phyloP scores from a whole-genome alignment of 1,140 invertebrate species.

The Callitettix versicolor region DNA sequence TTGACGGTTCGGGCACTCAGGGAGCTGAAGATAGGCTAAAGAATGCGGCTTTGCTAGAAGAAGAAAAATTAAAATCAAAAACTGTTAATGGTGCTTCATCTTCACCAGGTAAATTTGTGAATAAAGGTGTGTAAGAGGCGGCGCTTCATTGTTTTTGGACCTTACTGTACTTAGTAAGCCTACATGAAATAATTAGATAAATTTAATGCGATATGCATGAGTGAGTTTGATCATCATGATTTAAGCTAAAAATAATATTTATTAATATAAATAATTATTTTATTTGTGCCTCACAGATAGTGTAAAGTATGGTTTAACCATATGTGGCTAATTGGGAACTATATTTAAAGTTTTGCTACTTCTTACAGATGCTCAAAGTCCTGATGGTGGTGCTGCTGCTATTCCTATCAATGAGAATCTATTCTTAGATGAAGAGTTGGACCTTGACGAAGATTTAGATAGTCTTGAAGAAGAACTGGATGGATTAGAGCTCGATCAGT shows the following conservation, averaged over 20 bases:
- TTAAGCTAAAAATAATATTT: too few species aligned
- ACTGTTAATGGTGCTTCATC: conserved; percentile 26
- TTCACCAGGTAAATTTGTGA: conserved; percentile 17
- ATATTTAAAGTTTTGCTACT: too few species aligned
- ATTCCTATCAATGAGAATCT: conserved; percentile 89
- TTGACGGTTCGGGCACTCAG: conserved; percentile 42
- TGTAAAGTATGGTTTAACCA: too few species aligned
- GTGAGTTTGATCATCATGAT: too few species aligned
- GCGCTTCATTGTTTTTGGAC: neutral
- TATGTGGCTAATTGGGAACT: too few species aligned
- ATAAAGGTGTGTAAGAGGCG: neutral
- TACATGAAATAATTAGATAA: too few species aligned
- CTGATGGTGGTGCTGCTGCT: conserved; percentile 32
- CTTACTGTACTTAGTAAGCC: too few species aligned
- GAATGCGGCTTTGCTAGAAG: conserved; percentile 15
- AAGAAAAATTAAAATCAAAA: conserved; percentile 15
- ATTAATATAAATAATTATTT: too few species aligned
- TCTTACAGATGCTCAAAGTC: neutral
- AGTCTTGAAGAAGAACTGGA: conserved; percentile 1
- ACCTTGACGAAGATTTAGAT: conserved; percentile 57
- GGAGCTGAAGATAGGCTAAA: conserved; percentile 34
- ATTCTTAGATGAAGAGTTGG: conserved; percentile 78
- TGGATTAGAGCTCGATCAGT: conserved; percentile 4
- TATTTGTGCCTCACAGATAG: too few species aligned
- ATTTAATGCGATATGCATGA: too few species aligned